Percentiles rank a stretch among this genome's conserved stretches.
phyloP scores from a whole-genome alignment of 2,113 vertebrate genomes.

The Epinephelus moara region DNA sequence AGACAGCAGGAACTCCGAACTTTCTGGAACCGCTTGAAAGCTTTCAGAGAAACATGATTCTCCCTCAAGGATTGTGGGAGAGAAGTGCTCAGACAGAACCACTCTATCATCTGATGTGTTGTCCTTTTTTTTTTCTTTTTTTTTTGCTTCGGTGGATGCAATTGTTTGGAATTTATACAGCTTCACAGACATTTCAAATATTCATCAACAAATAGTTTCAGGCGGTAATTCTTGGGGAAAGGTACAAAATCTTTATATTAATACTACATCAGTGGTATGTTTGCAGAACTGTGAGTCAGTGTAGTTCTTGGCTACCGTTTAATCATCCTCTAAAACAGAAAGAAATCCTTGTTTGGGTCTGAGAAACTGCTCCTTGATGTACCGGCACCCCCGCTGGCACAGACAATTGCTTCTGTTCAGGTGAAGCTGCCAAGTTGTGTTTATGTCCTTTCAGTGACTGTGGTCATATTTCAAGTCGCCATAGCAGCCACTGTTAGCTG shows the following conservation, averaged over 20 bases:
- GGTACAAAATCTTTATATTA: neutral
- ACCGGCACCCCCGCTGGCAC: constrained; percentile 29
- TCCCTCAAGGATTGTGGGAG: constrained; percentile 48
- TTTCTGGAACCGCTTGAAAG: constrained; percentile 70
- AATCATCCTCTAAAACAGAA: constrained; percentile 12
- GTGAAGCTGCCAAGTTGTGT: constrained; percentile 59
- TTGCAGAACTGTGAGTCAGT: neutral
- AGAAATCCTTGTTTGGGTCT: constrained; percentile 23
- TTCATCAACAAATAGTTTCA: constrained; percentile 9
- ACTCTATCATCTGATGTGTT: constrained; percentile 22
- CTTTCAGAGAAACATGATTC: constrained; percentile 72
- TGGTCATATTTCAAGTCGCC: constrained; percentile 70
- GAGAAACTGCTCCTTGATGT: constrained; percentile 23
- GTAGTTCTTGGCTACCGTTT: neutral
- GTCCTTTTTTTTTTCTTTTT: neutral
- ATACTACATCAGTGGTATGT: neutral
- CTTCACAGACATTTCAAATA: constrained; percentile 23
- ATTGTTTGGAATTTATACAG: constrained; percentile 18
- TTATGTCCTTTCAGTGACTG: constrained; percentile 59
- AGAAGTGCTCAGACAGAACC: constrained; percentile 53
- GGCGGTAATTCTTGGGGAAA: neutral
- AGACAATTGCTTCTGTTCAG: constrained; percentile 42
- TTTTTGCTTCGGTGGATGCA: neutral
- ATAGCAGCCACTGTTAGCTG: constrained; percentile 47
- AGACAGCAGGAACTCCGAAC: constrained; percentile 63